Evolutionary conservation across 2,113 vertebrate genomes (phyloP).

Genomic region (Pangasianodon gigas): DNA sequence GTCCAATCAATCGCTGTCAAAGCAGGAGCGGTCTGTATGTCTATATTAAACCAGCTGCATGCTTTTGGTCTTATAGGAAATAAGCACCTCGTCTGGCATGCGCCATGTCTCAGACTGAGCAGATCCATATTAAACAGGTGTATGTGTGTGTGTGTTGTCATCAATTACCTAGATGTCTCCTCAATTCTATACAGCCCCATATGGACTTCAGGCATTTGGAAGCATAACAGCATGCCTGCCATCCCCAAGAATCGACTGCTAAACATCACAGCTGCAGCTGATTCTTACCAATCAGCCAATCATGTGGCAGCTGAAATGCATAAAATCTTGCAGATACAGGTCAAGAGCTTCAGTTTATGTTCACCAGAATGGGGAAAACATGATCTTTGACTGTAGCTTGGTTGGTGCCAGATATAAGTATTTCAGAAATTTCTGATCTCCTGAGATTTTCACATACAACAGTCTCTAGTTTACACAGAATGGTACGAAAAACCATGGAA

Average conservation of each 20-base stretch:
- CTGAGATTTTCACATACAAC: not conserved
- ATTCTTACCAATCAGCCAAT: not conserved
- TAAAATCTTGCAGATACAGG: not conserved
- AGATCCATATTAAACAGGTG: slow-evolving; percentile 60
- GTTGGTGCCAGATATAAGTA: not conserved
- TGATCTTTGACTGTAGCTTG: not conserved
- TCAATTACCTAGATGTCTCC: slow-evolving; percentile 53
- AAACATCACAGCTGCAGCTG: slow-evolving; percentile 16
- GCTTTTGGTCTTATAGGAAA: not conserved
- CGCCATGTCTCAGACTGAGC: slow-evolving; percentile 44
- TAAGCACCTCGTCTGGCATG: not conserved
- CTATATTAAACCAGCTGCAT: not conserved
- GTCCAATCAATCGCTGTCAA: slow-evolving; percentile 16
- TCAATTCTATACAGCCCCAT: slow-evolving; percentile 36
- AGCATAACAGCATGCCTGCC: slow-evolving; percentile 58
- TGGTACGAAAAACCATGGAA: not conserved
- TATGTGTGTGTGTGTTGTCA: slow-evolving; percentile 54
- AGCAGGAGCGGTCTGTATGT: not conserved
- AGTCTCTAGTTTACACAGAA: not conserved
- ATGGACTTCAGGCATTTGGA: slow-evolving; percentile 59
- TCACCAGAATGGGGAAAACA: not conserved
- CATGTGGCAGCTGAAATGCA: not conserved
- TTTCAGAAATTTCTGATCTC: not conserved
- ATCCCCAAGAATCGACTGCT: not conserved
- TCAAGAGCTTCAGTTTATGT: not conserved